Percentiles rank a stretch among this genome's conserved stretches.
Conservation (phyloP, 37 sponge, comb jelly and placozoan species). For the Crambe crambe region DNA sequence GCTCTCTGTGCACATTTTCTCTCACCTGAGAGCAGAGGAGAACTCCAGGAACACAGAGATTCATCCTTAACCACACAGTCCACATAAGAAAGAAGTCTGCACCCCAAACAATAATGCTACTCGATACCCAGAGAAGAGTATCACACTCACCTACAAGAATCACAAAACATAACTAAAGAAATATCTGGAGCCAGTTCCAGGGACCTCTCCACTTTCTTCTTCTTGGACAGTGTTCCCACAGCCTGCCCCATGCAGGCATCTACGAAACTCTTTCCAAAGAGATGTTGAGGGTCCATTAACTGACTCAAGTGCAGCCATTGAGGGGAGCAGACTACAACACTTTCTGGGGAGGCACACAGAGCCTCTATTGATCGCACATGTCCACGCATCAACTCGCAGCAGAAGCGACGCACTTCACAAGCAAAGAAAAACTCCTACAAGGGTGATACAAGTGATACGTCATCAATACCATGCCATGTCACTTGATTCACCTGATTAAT, state of each 20-base stretch:
- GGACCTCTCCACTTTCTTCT: constrained; percentile 21
- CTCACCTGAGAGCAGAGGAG: not conserved
- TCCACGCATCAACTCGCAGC: constrained; percentile 50
- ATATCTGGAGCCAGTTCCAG: constrained; percentile 52
- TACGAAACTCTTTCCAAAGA: constrained; percentile 51
- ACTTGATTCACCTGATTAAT: constrained; percentile 40
- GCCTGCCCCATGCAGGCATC: constrained; percentile 62
- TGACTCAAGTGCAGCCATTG: constrained; percentile 39
- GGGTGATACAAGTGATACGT: no score
- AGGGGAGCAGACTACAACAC: constrained; percentile 33
- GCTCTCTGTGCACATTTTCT: constrained; percentile 11
- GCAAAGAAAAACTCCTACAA: constrained; percentile 58
- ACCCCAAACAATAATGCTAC: no score
- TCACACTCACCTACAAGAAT: constrained; percentile 30
- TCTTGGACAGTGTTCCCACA: constrained; percentile 37
- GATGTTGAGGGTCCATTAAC: constrained; percentile 19
- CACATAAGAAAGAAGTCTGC: constrained; percentile 52
- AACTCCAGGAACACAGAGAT: constrained; percentile 24
- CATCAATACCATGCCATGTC: no score
- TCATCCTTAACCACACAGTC: constrained; percentile 22
- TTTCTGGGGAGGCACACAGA: constrained; percentile 55
- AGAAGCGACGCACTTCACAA: constrained; percentile 68
- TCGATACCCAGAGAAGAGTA: no score
- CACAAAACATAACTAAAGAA: constrained; percentile 40
- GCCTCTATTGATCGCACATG: constrained; percentile 66